Percentiles rank a stretch among this genome's conserved stretches.
These are phyloP conservation scores for Nysson spinosus DNA, from an alignment of 2,888 invertebrate genomes.

Conservation along the genomic window DNA sequence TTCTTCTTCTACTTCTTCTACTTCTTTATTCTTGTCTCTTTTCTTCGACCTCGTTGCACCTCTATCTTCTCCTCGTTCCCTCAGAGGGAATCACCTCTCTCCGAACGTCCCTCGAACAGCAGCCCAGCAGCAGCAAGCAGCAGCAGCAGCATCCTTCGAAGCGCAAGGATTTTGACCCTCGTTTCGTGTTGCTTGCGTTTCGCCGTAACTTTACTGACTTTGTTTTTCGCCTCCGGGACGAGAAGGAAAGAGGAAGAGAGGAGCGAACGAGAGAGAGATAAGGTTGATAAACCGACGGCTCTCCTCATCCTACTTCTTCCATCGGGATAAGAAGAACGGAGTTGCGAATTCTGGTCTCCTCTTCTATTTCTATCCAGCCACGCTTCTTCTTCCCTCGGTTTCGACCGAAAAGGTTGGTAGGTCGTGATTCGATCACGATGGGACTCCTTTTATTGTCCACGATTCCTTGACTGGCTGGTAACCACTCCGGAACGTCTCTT, in stretches of 20 bases:
- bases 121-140: slow-evolving; percentile 37
- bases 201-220: slow-evolving; percentile 74
- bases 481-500: slow-evolving; percentile 21
- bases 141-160: slow-evolving; percentile 68
- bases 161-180: slow-evolving; percentile 77
- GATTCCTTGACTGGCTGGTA: slow-evolving; percentile 60
- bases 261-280: slow-evolving; percentile 62
- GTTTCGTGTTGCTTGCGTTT: slow-evolving; percentile 76
- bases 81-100: slow-evolving; percentile 9
- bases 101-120: slow-evolving; percentile 33
- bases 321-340: slow-evolving; percentile 36
- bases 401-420: slow-evolving; percentile 55
- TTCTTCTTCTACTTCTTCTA: slow-evolving; percentile 11
- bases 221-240: slow-evolving; percentile 72
- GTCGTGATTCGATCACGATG: slow-evolving; percentile 63
- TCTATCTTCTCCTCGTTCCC: slow-evolving; percentile 32
- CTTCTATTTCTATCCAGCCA: slow-evolving; percentile 52
- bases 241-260: slow-evolving; percentile 37
- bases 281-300: slow-evolving; percentile 69
- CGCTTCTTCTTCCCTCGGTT: slow-evolving; percentile 36
- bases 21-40: slow-evolving; percentile 41
- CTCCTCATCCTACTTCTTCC: slow-evolving; percentile 43
- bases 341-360: slow-evolving; percentile 53
- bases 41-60: slow-evolving; percentile 31
- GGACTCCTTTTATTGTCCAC: slow-evolving; percentile 63